Conservation (phyloP, 2,113 vertebrate species). For the Stomatorhinus ivindoensis region DNA sequence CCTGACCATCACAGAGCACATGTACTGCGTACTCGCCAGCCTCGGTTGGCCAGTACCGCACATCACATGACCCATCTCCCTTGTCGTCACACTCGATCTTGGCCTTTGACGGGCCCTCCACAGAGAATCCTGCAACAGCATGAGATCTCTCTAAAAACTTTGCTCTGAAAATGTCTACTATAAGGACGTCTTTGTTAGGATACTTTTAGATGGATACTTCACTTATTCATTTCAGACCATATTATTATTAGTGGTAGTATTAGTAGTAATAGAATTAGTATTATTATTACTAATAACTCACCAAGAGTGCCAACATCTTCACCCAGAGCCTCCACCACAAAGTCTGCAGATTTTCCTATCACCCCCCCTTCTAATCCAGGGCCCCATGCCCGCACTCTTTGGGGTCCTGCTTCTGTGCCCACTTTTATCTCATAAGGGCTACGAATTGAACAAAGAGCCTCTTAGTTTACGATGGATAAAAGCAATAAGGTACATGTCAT, state of each 20-base stretch:
- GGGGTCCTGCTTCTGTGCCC: conserved; percentile 65
- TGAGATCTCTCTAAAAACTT: neutral
- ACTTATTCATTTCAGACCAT: neutral
- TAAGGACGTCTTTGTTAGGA: neutral
- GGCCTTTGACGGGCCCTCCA: conserved; percentile 69
- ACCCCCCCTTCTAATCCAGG: conserved; percentile 68
- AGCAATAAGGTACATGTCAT: neutral
- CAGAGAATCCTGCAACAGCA: conserved; percentile 59
- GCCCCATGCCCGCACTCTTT: conserved; percentile 75
- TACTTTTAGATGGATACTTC: neutral
- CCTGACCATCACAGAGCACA: conserved; percentile 71
- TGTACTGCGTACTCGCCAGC: conserved; percentile 69
- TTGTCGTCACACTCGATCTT: conserved; percentile 74
- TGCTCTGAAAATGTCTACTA: neutral
- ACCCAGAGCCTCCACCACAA: conserved; percentile 70
- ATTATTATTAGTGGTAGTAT: neutral
- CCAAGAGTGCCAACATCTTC: conserved; percentile 73
- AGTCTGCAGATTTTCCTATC: conserved; percentile 69
- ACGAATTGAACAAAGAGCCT: neutral
- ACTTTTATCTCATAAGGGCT: conserved; percentile 77
- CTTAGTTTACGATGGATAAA: neutral
- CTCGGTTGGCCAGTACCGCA: conserved; percentile 70
- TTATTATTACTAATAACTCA: conserved; percentile 36
- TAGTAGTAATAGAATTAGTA: neutral
- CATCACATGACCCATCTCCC: conserved; percentile 66